These are phyloP conservation scores for Phengaris alcon DNA, from an alignment of 2,888 invertebrate species.

Conservation along the genomic window DNA sequence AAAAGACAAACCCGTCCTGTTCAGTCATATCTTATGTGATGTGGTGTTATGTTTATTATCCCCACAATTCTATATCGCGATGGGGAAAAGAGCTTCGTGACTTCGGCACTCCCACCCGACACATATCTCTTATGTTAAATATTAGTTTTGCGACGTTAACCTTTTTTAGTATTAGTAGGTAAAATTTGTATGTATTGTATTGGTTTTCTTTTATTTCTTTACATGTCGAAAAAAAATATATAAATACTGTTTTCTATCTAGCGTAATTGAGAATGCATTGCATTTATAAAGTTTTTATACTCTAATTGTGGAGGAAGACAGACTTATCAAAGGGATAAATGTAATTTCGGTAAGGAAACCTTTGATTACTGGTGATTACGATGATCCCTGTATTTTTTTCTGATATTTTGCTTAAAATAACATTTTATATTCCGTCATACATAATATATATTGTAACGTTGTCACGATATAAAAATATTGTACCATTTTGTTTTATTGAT, in stretches of 20 bases:
- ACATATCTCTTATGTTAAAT: neutral
- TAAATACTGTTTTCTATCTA: slow-evolving; percentile 19
- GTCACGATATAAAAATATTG: neutral
- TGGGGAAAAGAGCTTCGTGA: no score
- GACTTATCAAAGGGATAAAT: neutral
- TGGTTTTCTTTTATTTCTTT: neutral
- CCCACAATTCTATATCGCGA: no score
- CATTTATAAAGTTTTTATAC: slow-evolving; percentile 32
- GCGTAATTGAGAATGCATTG: slow-evolving; percentile 42
- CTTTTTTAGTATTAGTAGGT: neutral
- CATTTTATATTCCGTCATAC: neutral
- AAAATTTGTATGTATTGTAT: neutral
- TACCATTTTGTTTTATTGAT: neutral
- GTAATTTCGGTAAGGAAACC: neutral
- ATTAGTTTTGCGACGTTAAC: neutral
- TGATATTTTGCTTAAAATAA: neutral
- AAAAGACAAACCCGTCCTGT: no score
- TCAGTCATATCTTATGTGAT: no score
- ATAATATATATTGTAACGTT: neutral
- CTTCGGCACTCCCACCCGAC: no score
- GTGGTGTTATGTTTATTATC: no score
- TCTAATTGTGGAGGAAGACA: slow-evolving; percentile 11
- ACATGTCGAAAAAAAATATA: slow-evolving; percentile 15
- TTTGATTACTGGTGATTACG: neutral
- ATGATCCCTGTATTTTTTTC: neutral